Evolutionary conservation across 1,140 invertebrate genomes (phyloP).

Genomic region (Argopecten irradians): DNA sequence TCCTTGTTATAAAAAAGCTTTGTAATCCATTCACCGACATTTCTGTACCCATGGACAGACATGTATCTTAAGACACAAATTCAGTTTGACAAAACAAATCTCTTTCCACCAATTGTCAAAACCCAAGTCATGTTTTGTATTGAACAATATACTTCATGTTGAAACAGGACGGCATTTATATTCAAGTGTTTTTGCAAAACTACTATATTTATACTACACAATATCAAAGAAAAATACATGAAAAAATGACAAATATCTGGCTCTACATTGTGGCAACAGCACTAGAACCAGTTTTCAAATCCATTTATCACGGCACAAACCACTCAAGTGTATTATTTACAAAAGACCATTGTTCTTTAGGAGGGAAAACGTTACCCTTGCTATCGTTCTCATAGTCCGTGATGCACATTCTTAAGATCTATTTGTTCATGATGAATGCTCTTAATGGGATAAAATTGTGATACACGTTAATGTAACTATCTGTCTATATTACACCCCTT

Average conservation of each 20-base stretch:
- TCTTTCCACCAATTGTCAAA: conserved; percentile 5
- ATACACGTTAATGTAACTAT: too few relatives aligned
- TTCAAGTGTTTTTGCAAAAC: neutral
- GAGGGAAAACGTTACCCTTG: neutral
- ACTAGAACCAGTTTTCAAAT: conserved; percentile 17
- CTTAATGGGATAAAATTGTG: too few relatives aligned
- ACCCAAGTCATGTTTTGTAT: conserved; percentile 15
- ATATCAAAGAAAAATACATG: conserved; percentile 5
- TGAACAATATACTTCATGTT: conserved; percentile 18
- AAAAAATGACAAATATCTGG: neutral
- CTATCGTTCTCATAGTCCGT: neutral
- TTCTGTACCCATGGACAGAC: neutral
- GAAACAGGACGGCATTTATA: conserved; percentile 21
- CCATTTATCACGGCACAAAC: conserved; percentile 1
- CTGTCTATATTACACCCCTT: too few relatives aligned
- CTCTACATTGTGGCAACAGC: conserved; percentile 6
- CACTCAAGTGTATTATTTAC: neutral
- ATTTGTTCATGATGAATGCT: too few relatives aligned
- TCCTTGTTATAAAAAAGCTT: neutral
- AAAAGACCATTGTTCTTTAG: neutral
- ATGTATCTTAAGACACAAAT: neutral
- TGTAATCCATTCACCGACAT: neutral
- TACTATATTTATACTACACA: conserved; percentile 22
- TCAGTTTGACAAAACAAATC: neutral
- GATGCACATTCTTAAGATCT: too few relatives aligned